Evolutionary conservation across 2,113 vertebrate genomes (phyloP), one percentile per base, ranked within the genome.

Genomic region (Lepisosteus osseus): DNA sequence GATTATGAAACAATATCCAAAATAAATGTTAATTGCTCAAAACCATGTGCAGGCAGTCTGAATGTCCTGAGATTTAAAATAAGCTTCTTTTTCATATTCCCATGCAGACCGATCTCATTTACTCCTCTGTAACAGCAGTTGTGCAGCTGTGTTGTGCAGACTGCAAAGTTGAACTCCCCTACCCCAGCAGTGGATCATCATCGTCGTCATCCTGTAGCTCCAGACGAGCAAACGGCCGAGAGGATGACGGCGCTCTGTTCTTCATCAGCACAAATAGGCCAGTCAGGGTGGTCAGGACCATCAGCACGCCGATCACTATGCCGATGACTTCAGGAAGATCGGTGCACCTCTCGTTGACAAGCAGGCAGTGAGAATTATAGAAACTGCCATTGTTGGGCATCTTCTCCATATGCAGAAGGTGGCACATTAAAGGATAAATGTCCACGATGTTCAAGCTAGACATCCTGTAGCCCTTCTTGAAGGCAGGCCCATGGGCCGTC

Each of bases 341-440:
- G 54, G 88, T 69, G 85, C 94, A 95, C 87, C 81, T 84, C 85
- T 96, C 92, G 62, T 84, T 87, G 0, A 72, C 74, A 57, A 99
- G 83, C 74, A 96, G 64, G 74, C 94, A 97, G 68, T 90, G 92
- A 13, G 89, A 56, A 14, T 83, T 83, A 43, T 76, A 73, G 2
- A 97, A 85, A 45, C 88, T 93, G 78, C 97, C 97, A 0, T 99
- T 99, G 87, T 99, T 95, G 1, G 95, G 90, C 59, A 40, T 82
- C 0, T 92, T 83, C 0, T 80, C 72, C 57, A 99, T 82, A 0
- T 92, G 85, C 70, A 99, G 86, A 61, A 99, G 82, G 74, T 87
- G 91, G 79, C 97, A 99, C 96, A 99, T 97, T 84, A 98, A 90
- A 3, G 96, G 95, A 81, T 99, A 99, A 67, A 99, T 80, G 73